phyloP scores from a whole-genome alignment of 2,888 invertebrate species.

The Drosophila quinaria region DNA sequence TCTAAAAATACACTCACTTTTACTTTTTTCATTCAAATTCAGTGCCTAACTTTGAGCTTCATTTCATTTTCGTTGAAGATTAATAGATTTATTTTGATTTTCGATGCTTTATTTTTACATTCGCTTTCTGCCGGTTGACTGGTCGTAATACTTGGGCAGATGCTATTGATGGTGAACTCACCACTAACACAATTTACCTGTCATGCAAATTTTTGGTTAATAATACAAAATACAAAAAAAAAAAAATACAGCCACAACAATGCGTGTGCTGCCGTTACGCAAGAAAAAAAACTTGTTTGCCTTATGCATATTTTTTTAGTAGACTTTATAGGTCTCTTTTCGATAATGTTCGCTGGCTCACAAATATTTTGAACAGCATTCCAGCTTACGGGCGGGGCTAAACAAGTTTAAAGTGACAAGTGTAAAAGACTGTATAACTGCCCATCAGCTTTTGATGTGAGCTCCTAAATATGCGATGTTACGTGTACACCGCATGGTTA shows the following conservation, averaged over 20 bases:
- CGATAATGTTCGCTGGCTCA: constrained; percentile 14
- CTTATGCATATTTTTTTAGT: constrained; percentile 41
- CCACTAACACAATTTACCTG: constrained; percentile 47
- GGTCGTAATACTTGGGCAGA: constrained; percentile 33
- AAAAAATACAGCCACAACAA: constrained; percentile 1
- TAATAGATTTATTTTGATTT: constrained; percentile 8
- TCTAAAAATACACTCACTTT: too few relatives aligned
- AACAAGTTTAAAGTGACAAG: constrained; percentile 69
- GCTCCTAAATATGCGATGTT: constrained; percentile 58
- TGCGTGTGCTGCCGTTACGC: constrained; percentile 46
- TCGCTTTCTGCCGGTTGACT: constrained; percentile 34
- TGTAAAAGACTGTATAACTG: constrained; percentile 48
- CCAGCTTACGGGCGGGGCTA: constrained; percentile 53
- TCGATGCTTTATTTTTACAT: constrained; percentile 44
- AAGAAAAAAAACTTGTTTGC: constrained; percentile 49
- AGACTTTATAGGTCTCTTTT: constrained; percentile 44
- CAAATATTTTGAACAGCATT: constrained; percentile 25
- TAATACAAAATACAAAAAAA: constrained; percentile 12
- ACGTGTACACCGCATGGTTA: constrained; percentile 25
- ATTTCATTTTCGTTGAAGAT: neutral
- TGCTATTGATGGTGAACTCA: constrained; percentile 36
- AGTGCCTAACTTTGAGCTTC: neutral
- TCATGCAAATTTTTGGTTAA: constrained; percentile 65
- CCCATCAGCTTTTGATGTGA: constrained; percentile 59
- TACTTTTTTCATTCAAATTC: neutral